These are phyloP conservation scores for Stegana nigrithorax DNA, from an alignment of 2,888 invertebrate species.

Conservation along the genomic window DNA sequence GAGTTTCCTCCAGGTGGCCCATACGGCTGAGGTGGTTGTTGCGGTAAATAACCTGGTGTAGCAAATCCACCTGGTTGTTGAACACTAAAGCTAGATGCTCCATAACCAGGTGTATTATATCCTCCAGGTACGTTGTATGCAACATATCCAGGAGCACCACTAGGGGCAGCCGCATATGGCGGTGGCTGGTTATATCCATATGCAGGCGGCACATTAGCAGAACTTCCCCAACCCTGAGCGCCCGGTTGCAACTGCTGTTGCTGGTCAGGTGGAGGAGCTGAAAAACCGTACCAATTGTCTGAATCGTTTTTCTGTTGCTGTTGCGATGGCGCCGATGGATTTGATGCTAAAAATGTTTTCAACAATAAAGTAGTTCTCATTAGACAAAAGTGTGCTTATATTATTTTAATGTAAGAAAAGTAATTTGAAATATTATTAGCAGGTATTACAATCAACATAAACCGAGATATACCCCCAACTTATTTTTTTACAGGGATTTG, in stretches of 20 bases:
- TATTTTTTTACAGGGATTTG: no score
- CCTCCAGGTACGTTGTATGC: constrained; percentile 33
- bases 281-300: constrained; percentile 63
- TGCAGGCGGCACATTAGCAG: constrained; percentile 54
- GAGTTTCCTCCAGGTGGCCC: constrained; percentile 41
- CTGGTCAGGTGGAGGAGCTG: constrained; percentile 55
- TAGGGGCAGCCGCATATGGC: constrained; percentile 43
- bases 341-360: constrained; percentile 42
- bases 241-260: constrained; percentile 32
- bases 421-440: no score
- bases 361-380: constrained; percentile 20
- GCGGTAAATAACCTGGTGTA: constrained; percentile 31
- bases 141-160: constrained; percentile 31
- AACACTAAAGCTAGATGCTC: no score
- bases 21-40: no score
- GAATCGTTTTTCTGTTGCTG: constrained; percentile 40
- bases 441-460: no score
- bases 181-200: constrained; percentile 56
- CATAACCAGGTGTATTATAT: constrained; percentile 18
- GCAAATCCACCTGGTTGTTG: constrained; percentile 22
- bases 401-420: no score
- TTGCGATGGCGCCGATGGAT: constrained; percentile 39
- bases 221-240: constrained; percentile 50
- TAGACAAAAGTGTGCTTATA: constrained; percentile 28
- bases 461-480: no score